Evolutionary conservation across 2,113 vertebrate species (phyloP).

Genomic region (Lepus timidus): DNA sequence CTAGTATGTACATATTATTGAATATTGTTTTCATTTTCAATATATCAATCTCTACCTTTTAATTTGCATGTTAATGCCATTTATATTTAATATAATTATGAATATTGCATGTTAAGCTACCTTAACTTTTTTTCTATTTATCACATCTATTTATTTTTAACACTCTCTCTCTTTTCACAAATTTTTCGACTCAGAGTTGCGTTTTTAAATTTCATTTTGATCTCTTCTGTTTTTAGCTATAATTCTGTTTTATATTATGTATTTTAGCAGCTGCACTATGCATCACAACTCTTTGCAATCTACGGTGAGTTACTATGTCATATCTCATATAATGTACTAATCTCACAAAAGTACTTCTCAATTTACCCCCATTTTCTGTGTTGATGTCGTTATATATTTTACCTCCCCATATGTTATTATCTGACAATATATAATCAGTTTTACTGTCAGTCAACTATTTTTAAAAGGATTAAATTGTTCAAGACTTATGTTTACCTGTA

Average conservation of each 20-base stretch:
- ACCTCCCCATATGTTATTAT: slow-evolving; percentile 13
- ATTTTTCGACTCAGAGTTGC: neutral
- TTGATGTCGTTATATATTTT: neutral
- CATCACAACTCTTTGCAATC: neutral
- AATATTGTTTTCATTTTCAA: slow-evolving; percentile 7
- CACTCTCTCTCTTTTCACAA: neutral
- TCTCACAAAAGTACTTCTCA: neutral
- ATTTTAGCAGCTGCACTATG: neutral
- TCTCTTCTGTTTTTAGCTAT: neutral
- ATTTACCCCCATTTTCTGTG: neutral
- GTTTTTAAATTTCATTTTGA: neutral
- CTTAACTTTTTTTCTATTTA: neutral
- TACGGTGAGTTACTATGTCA: neutral
- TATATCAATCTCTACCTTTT: slow-evolving; percentile 18
- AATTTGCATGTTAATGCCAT: neutral
- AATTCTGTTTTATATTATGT: neutral
- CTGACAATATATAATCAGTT: neutral
- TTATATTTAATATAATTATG: slow-evolving; percentile 45
- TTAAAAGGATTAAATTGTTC: slow-evolving; percentile 34
- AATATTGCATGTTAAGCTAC: slow-evolving; percentile 17
- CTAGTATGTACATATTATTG: neutral
- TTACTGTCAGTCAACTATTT: slow-evolving; percentile 45
- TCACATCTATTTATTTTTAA: neutral
- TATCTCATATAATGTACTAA: neutral
- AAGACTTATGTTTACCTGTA: too few relatives aligned